Conservation (phyloP, 2,797 vertebrate species). For the Microhierax caerulescens region DNA sequence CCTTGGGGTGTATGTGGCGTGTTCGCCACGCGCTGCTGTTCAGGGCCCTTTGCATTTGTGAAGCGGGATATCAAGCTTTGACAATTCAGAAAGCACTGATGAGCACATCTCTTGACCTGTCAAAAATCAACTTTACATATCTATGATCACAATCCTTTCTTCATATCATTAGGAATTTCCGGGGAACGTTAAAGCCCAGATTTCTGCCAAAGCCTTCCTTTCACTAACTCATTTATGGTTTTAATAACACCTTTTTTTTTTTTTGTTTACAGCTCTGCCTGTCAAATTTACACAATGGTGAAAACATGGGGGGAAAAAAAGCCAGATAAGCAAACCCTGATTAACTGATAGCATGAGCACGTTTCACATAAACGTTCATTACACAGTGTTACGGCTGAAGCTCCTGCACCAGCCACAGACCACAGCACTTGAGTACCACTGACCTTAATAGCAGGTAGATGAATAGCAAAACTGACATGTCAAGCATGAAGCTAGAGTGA, state of each 20-base stretch:
- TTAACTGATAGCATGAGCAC: conserved; percentile 21
- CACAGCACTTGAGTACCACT: conserved; percentile 7
- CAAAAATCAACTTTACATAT: background rate
- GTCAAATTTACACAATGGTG: background rate
- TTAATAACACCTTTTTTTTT: background rate
- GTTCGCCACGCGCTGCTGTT: background rate
- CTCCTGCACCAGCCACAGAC: conserved; percentile 3
- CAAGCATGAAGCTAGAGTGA: conserved; percentile 35
- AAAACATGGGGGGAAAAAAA: background rate
- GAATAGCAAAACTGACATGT: conserved; percentile 51
- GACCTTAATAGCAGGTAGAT: conserved; percentile 51
- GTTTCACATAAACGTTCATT: background rate
- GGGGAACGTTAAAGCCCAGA: background rate
- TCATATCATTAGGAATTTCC: background rate
- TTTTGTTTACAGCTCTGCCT: conserved; percentile 3
- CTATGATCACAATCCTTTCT: background rate
- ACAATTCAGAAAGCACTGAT: background rate
- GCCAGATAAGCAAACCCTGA: conserved; percentile 4
- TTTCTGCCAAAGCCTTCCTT: background rate
- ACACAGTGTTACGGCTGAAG: conserved; percentile 15
- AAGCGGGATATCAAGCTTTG: background rate
- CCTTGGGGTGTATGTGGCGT: background rate
- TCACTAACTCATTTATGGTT: background rate
- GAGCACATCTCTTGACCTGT: background rate
- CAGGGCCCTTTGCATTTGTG: background rate